phyloP scores from a whole-genome alignment of 2,113 vertebrate genomes.

The Eonycteris spelaea region DNA sequence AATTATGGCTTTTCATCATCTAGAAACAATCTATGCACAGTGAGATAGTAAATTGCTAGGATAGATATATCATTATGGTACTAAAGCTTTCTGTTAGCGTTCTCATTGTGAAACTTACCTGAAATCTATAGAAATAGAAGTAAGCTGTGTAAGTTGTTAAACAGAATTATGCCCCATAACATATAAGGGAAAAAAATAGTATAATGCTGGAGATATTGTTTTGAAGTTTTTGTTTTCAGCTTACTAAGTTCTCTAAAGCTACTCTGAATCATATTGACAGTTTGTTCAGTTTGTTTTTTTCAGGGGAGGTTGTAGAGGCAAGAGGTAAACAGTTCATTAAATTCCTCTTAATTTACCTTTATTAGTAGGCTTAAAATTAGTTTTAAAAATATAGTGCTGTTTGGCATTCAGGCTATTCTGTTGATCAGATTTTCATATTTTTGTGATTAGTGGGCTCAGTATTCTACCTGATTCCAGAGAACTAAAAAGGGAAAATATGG shows the following conservation, averaged over 20 bases:
- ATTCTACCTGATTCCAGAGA: not conserved
- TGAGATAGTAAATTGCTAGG: not conserved
- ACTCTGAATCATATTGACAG: not conserved
- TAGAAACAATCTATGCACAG: not conserved
- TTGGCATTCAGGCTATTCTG: not conserved
- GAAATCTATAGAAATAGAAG: not conserved
- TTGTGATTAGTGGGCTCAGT: not conserved
- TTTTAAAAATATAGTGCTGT: not conserved
- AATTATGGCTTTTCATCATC: not conserved
- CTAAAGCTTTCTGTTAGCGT: not conserved
- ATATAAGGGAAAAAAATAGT: not conserved
- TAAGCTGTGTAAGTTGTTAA: not conserved
- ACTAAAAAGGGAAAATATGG: not conserved
- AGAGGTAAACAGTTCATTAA: not conserved
- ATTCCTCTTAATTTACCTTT: not conserved
- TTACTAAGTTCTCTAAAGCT: not conserved
- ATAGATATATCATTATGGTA: not conserved
- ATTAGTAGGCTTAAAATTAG: not conserved
- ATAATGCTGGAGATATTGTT: not conserved
- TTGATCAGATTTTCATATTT: not conserved
- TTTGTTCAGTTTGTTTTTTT: not conserved
- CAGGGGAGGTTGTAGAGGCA: not conserved
- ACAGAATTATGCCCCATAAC: not conserved
- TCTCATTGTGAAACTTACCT: not conserved
- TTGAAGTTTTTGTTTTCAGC: constrained; percentile 8